A percentile compares a stretch with the other conserved stretches of the same genome.
These are phyloP conservation scores for Gobio gobio DNA, from an alignment of 2,113 vertebrate species.

Conservation along the genomic window DNA sequence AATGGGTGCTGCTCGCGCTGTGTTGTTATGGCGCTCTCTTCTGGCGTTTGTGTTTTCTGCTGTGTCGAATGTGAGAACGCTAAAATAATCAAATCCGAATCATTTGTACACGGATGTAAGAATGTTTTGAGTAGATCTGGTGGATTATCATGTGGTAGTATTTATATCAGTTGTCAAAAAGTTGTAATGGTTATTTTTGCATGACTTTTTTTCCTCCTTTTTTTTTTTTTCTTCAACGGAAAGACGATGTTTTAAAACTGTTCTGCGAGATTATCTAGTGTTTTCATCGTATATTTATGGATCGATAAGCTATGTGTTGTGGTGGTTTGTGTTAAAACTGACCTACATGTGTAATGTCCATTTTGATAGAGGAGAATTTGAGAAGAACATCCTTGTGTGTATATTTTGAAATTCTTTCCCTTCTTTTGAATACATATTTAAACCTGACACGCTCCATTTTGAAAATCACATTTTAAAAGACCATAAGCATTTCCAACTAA, in stretches of 20 bases:
- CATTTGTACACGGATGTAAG: slow-evolving; percentile 35
- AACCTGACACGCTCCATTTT: slow-evolving; percentile 19
- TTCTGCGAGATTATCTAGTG: slow-evolving; percentile 65
- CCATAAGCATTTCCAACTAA: slow-evolving; percentile 56
- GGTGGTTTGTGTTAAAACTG: slow-evolving; percentile 70
- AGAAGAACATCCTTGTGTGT: slow-evolving; percentile 54
- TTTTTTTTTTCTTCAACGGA: slow-evolving; percentile 37
- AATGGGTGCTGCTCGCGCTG: not conserved
- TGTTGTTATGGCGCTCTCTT: slow-evolving; percentile 53
- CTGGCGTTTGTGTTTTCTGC: slow-evolving; percentile 58
- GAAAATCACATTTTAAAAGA: slow-evolving; percentile 5
- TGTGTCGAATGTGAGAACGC: slow-evolving; percentile 47
- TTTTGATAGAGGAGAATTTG: slow-evolving; percentile 34
- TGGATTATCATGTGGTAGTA: slow-evolving; percentile 65
- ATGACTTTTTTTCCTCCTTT: slow-evolving; percentile 55
- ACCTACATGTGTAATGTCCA: slow-evolving; percentile 59
- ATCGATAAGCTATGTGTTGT: slow-evolving; percentile 79
- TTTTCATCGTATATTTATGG: slow-evolving; percentile 74
- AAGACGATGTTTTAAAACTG: slow-evolving; percentile 66
- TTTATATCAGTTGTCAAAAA: slow-evolving; percentile 71
- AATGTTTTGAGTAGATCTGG: slow-evolving; percentile 64
- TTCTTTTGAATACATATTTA: slow-evolving; percentile 49
- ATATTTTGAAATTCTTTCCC: slow-evolving; percentile 55
- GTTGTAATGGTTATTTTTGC: slow-evolving; percentile 64
- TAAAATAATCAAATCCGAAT: slow-evolving; percentile 56